These are phyloP conservation scores for Lepidurus arcticus DNA, from an alignment of 1,140 invertebrate species.

Conservation along the genomic window DNA sequence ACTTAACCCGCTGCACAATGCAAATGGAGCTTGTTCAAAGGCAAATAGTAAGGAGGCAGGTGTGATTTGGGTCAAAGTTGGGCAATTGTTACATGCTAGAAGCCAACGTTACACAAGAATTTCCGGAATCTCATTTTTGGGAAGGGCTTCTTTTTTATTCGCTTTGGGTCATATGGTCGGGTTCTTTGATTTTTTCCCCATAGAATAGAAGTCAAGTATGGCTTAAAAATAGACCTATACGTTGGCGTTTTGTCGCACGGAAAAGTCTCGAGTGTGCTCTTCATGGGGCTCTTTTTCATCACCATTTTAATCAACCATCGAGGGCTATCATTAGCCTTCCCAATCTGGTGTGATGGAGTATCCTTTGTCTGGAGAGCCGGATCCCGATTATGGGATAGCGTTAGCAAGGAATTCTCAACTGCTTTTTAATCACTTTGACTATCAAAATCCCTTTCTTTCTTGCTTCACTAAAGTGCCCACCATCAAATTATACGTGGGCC, in stretches of 20 bases:
- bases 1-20: slow-evolving; percentile 5
- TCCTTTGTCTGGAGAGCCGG: neutral
- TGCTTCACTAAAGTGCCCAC: neutral
- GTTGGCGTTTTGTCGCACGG: neutral
- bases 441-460: neutral
- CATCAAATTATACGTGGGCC: neutral
- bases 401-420: neutral
- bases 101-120: neutral
- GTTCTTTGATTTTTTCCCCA: too few species aligned
- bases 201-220: too few species aligned
- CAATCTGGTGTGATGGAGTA: neutral
- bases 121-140: neutral
- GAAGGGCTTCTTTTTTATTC: too few species aligned
- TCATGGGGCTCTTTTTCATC: neutral
- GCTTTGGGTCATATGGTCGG: too few species aligned
- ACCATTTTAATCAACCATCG: neutral
- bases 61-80: neutral
- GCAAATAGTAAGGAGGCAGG: neutral
- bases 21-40: neutral
- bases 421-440: slow-evolving; percentile 13
- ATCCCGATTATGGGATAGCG: neutral
- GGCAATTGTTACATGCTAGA: neutral
- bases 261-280: neutral
- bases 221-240: neutral
- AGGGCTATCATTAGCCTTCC: neutral